A percentile compares a stretch with the other conserved stretches of the same genome.
Conservation (phyloP, 2,113 vertebrate genomes). For the Chaetops frenatus region DNA sequence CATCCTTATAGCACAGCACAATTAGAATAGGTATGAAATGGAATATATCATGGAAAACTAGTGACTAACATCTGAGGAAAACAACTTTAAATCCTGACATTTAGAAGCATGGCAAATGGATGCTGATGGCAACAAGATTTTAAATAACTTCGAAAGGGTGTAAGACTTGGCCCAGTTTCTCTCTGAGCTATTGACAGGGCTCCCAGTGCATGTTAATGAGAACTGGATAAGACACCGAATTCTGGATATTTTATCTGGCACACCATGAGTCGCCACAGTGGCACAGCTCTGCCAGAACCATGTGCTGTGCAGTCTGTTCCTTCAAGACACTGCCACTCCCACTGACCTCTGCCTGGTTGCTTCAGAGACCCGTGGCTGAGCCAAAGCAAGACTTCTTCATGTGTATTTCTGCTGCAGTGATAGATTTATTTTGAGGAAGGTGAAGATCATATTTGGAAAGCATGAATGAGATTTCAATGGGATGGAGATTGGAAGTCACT, state of each 20-base stretch:
- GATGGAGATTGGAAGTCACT: not conserved
- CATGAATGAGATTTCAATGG: not conserved
- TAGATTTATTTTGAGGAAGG: not conserved
- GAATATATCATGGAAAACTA: not conserved
- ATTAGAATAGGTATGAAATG: not conserved
- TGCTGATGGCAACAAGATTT: not conserved
- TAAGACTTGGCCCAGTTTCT: conserved; percentile 23
- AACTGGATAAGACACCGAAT: not conserved
- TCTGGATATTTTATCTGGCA: not conserved
- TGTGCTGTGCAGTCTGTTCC: not conserved
- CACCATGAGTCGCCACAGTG: not conserved
- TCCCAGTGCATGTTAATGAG: not conserved
- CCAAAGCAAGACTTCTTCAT: not conserved
- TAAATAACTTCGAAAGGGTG: conserved; percentile 19
- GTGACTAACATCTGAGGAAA: not conserved
- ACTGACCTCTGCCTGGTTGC: not conserved
- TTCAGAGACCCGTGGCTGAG: not conserved
- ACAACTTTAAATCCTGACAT: not conserved
- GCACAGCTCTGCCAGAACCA: not conserved
- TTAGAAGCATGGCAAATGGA: not conserved
- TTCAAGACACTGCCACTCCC: not conserved
- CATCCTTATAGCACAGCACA: not conserved
- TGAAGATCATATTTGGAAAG: not conserved
- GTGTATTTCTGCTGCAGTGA: not conserved
- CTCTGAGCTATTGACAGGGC: not conserved